These are phyloP conservation scores for Anolis apletophallus DNA, from an alignment of 2,797 vertebrate genomes.

Conservation along the genomic window DNA sequence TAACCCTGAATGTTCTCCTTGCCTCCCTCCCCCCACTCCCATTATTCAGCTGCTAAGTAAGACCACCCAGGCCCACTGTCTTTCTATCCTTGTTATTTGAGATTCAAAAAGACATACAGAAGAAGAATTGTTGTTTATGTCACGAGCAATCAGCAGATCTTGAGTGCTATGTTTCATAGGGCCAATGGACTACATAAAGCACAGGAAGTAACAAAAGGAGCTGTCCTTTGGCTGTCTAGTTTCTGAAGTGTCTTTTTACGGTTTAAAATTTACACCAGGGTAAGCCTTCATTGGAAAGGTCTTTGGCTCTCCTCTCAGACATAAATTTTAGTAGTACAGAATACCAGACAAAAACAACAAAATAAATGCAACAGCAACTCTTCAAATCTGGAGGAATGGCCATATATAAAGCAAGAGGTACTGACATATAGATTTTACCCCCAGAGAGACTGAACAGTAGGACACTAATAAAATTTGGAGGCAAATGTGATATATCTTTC, in stretches of 20 bases:
- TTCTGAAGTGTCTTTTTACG: slow-evolving; percentile 2
- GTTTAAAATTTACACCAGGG: slow-evolving; percentile 2
- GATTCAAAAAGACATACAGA: neutral
- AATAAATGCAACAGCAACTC: neutral
- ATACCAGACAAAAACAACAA: neutral
- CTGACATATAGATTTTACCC: neutral
- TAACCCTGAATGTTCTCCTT: neutral
- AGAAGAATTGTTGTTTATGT: neutral
- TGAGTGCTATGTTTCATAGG: neutral
- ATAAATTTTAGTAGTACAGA: slow-evolving; percentile 7
- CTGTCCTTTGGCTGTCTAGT: neutral
- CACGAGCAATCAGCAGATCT: neutral
- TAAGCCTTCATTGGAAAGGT: slow-evolving; percentile 17
- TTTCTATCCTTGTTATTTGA: neutral
- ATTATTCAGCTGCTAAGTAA: neutral
- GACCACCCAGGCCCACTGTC: neutral
- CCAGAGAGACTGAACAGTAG: neutral
- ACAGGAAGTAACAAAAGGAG: neutral
- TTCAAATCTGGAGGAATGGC: neutral
- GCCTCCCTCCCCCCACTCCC: neutral
- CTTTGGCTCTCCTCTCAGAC: neutral
- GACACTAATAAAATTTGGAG: slow-evolving; percentile 4
- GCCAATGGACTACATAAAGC: neutral
- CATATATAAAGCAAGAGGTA: neutral
- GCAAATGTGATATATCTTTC: slow-evolving; percentile 6